These are phyloP conservation scores for Ophioninae sp. DNA, from an alignment of 2,888 invertebrate genomes.

Conservation along the genomic window DNA sequence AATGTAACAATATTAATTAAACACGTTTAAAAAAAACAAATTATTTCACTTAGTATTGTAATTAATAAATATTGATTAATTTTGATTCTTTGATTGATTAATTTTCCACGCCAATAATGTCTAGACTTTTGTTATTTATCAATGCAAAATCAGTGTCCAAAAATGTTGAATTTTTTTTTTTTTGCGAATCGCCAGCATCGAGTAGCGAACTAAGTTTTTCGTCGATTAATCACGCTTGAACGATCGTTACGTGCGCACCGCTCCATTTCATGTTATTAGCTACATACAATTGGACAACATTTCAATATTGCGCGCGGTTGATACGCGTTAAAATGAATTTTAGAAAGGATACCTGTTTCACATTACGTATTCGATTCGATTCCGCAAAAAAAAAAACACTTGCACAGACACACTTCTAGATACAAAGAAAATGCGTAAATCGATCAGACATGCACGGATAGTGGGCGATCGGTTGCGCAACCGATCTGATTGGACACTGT, in stretches of 20 bases:
- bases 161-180: background rate
- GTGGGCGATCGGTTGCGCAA: constrained; percentile 54
- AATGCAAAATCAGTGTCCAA: background rate
- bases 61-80: too few species aligned
- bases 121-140: too few species aligned
- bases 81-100: too few species aligned
- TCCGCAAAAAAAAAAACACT: background rate
- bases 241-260: background rate
- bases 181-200: background rate
- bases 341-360: constrained; percentile 56
- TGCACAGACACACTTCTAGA: background rate
- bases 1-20: too few species aligned
- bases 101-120: too few species aligned
- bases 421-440: constrained; percentile 40
- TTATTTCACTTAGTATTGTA: too few species aligned
- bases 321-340: constrained; percentile 14
- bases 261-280: background rate
- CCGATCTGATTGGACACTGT: constrained; percentile 29
- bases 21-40: too few species aligned
- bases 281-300: constrained; percentile 19
- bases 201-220: background rate
- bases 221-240: background rate
- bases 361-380: constrained; percentile 25
- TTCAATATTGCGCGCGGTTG: constrained; percentile 8
- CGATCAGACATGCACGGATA: constrained; percentile 56